Evolutionary conservation across 2,888 invertebrate species (phyloP), one percentile per base, ranked within the genome.

Genomic region (Lacanobia oleracea): DNA sequence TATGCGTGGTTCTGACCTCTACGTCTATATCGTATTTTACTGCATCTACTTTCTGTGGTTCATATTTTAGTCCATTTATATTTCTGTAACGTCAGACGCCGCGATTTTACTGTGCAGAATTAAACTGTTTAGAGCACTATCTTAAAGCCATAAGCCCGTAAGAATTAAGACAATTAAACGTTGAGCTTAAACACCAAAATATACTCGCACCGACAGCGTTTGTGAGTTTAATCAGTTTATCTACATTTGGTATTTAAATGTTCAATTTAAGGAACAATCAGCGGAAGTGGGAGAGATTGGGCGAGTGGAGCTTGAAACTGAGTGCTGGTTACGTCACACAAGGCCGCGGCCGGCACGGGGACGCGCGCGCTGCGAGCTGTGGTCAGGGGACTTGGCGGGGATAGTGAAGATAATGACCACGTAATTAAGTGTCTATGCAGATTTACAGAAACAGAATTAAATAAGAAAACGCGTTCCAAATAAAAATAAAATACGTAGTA

Each of bases 241-340:
- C 75, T 84, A 74, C 77, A 80, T 80, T 76, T 77, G 79, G 76
- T 83, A 82, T 86, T 87, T 86, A 88, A 89, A 88, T 86, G 83
- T 81, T 81, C 84, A 86, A 88, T 90, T 88, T 87, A 87, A 88
- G 84, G 83, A 82, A 84, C 83, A 86, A 87, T 88, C 86, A 82
- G 85, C 80, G 63, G 72, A 79, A 83, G 81, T 67, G 53, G 61
- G 65, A 67, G 68, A 71, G 45, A 67, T 66, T 67, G 53, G 67
- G 33, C 62, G 63, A 77, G 73, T 78, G 61, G 68, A 82, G 76
- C 87, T 84, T 84, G 87, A 84, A 85, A 79, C 79, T 78, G 73
- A 72, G 72, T 60, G 75, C 66, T 51, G 64, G 61, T 77, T 77
- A 77, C 77, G 81, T 84, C 83, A 84, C 71, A 59, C 68, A 37